Evolutionary conservation across 2,888 invertebrate genomes (phyloP).

Genomic region (Limnephilus auricula): DNA sequence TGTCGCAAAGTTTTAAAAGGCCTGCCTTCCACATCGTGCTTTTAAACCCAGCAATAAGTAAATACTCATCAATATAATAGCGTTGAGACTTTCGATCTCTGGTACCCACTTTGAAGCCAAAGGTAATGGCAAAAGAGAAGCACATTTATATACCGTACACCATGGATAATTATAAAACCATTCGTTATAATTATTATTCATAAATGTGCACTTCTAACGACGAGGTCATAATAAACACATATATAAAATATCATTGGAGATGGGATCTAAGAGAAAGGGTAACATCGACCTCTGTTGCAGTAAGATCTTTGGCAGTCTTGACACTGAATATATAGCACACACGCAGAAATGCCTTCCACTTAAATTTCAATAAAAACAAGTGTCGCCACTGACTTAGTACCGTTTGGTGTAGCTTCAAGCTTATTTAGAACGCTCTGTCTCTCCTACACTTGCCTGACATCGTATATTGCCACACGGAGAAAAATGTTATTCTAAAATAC

Average conservation of each 20-base stretch:
- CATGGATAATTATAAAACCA: background rate
- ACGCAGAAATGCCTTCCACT: too few species aligned
- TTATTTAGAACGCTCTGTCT: too few species aligned
- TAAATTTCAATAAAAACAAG: too few species aligned
- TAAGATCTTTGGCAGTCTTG: background rate
- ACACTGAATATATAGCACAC: too few species aligned
- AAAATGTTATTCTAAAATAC: too few species aligned
- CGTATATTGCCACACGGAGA: too few species aligned
- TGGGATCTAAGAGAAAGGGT: background rate
- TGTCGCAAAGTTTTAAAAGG: constrained; percentile 9
- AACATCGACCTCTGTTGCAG: background rate
- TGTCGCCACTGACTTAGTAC: too few species aligned
- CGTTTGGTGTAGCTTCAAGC: too few species aligned
- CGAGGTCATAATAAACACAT: too few species aligned
- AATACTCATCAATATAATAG: background rate
- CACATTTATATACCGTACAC: background rate
- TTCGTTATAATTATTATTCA: background rate
- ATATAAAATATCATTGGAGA: background rate
- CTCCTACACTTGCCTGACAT: too few species aligned
- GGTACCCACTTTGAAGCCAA: background rate
- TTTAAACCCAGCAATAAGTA: constrained; percentile 4
- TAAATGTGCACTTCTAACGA: background rate
- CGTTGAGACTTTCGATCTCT: background rate
- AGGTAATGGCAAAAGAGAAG: background rate
- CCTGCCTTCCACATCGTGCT: constrained; percentile 11